phyloP scores from a whole-genome alignment of 2,888 invertebrate genomes.

The Beris morrisii region DNA sequence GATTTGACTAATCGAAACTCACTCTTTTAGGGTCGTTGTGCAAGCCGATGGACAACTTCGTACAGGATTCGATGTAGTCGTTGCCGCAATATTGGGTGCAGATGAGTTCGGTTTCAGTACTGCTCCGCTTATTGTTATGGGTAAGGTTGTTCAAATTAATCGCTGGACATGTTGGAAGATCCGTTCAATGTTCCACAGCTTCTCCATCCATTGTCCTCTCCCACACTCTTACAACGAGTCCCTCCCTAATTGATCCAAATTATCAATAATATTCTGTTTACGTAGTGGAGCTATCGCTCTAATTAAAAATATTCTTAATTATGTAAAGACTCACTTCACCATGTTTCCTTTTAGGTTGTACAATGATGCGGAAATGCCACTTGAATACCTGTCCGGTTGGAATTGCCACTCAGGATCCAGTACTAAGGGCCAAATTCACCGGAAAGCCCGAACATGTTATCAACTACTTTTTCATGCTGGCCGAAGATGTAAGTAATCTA shows the following conservation, averaged over 20 bases:
- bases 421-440: conserved; percentile 91
- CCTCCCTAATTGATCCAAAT: too few species aligned
- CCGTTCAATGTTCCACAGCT: too few species aligned
- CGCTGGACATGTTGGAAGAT: neutral
- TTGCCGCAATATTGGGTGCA: conserved; percentile 93
- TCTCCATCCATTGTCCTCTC: too few species aligned
- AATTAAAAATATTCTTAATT: neutral
- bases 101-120: conserved; percentile 99
- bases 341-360: conserved; percentile 68
- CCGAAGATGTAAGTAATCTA: conserved; percentile 81
- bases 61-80: conserved; percentile 94
- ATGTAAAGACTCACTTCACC: conserved; percentile 1
- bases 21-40: conserved; percentile 73
- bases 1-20: conserved; percentile 21
- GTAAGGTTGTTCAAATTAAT: conserved; percentile 48
- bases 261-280: too few species aligned
- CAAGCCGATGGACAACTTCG: conserved; percentile 96
- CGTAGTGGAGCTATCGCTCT: too few species aligned
- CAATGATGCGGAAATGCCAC: conserved; percentile 99
- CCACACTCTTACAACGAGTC: too few species aligned
- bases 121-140: conserved; percentile 95
- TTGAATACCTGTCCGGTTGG: conserved; percentile 99
- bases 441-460: conserved; percentile 97
- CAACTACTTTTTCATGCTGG: conserved; percentile 96
- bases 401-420: conserved; percentile 97